phyloP scores from a whole-genome alignment of 2,113 vertebrate genomes.

The Ellobius talpinus region DNA sequence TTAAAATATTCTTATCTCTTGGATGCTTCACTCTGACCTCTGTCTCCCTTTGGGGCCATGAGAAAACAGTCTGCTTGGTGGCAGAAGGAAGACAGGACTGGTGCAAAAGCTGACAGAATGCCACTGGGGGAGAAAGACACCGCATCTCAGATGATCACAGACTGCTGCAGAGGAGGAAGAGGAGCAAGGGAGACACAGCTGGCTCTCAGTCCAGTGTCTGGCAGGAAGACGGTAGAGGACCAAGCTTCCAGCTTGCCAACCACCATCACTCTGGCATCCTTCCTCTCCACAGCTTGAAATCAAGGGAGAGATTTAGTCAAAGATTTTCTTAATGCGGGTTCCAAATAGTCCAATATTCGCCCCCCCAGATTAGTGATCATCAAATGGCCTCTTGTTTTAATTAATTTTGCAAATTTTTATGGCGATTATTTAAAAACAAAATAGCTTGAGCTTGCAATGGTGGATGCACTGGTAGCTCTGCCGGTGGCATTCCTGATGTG shows the following conservation, averaged over 20 bases:
- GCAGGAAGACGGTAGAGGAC: not conserved
- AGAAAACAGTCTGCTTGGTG: slow-evolving; percentile 66
- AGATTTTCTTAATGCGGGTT: not conserved
- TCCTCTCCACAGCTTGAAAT: slow-evolving; percentile 4
- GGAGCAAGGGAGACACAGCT: not conserved
- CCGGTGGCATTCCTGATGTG: not conserved
- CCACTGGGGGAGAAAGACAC: not conserved
- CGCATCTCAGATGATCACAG: not conserved
- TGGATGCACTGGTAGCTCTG: not conserved
- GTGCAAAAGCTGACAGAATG: not conserved
- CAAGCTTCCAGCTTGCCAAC: not conserved
- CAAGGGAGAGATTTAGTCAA: not conserved
- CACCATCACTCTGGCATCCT: slow-evolving; percentile 1
- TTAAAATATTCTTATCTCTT: slow-evolving; percentile 69
- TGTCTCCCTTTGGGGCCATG: slow-evolving; percentile 47
- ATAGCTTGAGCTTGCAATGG: not conserved
- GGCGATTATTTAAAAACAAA: not conserved
- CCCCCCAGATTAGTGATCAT: not conserved
- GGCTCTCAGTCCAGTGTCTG: not conserved
- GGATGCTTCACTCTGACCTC: slow-evolving; percentile 36
- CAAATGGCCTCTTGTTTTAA: not conserved
- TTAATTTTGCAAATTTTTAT: slow-evolving; percentile 29
- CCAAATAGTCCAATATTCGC: not conserved
- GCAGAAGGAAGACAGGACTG: slow-evolving; percentile 64
- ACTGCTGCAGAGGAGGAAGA: not conserved